Conservation (phyloP, 2,888 invertebrate species). For the Dryadula phaetusa region DNA sequence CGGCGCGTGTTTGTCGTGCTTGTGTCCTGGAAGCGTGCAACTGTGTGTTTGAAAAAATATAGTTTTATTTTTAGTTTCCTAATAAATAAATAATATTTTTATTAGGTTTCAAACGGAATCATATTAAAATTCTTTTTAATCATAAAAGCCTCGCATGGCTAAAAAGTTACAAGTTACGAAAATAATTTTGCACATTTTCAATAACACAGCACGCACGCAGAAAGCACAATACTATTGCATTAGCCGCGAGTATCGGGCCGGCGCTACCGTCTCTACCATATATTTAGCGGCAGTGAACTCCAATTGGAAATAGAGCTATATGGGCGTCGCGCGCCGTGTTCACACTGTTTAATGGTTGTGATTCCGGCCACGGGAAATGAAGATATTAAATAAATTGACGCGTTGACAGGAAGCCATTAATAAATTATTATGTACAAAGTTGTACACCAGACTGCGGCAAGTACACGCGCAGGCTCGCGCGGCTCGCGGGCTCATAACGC, state of each 20-base stretch:
- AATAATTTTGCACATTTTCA: neutral
- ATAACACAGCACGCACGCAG: neutral
- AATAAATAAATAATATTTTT: too few relatives aligned
- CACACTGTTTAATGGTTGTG: slow-evolving; percentile 20
- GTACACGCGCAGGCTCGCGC: too few relatives aligned
- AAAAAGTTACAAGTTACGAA: neutral
- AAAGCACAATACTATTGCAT: neutral
- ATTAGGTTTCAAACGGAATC: too few relatives aligned
- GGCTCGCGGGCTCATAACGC: neutral
- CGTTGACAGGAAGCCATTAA: slow-evolving; percentile 22
- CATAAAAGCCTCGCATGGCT: too few relatives aligned
- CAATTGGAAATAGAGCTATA: slow-evolving; percentile 20
- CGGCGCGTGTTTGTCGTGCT: slow-evolving; percentile 9
- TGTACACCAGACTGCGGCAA: neutral
- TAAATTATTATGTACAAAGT: slow-evolving; percentile 20
- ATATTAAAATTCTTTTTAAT: neutral
- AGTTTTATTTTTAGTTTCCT: too few relatives aligned
- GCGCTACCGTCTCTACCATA: slow-evolving; percentile 20
- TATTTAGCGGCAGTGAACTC: slow-evolving; percentile 29
- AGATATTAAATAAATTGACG: slow-evolving; percentile 32
- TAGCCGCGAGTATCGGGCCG: slow-evolving; percentile 13
- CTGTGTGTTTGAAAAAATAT: neutral
- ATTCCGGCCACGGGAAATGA: slow-evolving; percentile 33
- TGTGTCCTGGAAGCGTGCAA: neutral
- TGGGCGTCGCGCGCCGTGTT: neutral